These are phyloP conservation scores for Pristionchus maxplancki DNA, from an alignment of 2,888 invertebrate species.

Conservation along the genomic window DNA sequence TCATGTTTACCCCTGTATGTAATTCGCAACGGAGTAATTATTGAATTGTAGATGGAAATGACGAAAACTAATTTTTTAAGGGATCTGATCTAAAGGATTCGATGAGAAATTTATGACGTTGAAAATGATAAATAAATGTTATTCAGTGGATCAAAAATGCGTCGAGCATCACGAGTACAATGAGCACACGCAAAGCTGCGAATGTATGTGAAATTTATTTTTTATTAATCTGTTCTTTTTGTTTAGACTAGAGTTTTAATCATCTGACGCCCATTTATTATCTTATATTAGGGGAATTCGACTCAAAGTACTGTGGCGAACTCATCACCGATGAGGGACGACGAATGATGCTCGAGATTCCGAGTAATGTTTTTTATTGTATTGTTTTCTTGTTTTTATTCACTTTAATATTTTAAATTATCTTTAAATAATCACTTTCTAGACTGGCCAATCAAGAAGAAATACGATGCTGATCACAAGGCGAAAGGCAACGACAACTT, in stretches of 20 bases:
- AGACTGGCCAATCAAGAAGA: not conserved
- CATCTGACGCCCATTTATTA: too few relatives aligned
- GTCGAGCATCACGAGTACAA: constrained; percentile 5
- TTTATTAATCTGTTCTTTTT: not conserved
- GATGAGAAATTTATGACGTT: too few relatives aligned
- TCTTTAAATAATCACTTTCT: not conserved
- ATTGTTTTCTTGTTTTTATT: too few relatives aligned
- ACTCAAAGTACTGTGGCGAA: not conserved
- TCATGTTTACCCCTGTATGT: too few relatives aligned
- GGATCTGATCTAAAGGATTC: too few relatives aligned
- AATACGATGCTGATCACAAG: not conserved
- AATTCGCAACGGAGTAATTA: too few relatives aligned
- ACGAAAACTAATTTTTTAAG: too few relatives aligned
- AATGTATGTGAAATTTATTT: not conserved
- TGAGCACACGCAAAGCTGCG: not conserved
- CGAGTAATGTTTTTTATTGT: not conserved
- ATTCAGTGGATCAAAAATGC: not conserved
- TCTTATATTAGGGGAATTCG: not conserved
- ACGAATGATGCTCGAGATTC: not conserved
- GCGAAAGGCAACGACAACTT: not conserved
- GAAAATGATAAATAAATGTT: not conserved
- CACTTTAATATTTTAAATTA: not conserved
- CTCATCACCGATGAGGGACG: not conserved
- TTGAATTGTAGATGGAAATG: too few relatives aligned
- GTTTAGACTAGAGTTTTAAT: not conserved